Base-by-base conservation (phyloP, 2,797 vertebrate species). In the Gephyroberyx darwinii region DNA sequence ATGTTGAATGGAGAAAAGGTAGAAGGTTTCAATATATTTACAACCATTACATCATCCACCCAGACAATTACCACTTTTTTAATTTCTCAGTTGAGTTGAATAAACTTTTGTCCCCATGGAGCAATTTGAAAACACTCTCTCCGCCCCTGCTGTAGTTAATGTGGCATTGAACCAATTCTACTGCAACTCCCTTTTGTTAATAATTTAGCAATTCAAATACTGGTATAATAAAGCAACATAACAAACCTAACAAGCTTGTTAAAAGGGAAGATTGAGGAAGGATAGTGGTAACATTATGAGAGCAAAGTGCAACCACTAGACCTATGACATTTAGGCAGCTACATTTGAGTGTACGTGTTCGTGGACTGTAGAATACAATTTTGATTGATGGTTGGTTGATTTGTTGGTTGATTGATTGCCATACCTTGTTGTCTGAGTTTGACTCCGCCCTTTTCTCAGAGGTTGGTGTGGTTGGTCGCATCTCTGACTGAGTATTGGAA, bases 351-450 rank as follows among this genome's bases (percentile, higher is more conserved):
- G 33, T 35, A 6, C 26, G 26, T 35, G 33, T 35, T 35, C 33
- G 8, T 35, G 5, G 33, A 35, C 33, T 35, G 33, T 35, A 6
- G 33, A 7, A 35, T 35, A 35, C 7, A 35, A 35, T 8, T 1
- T 35, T 35, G 33, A 35, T 35, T 8, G 33, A 35, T 7, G 33
- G 33, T 35, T 35, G 8, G 33, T 35, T 35, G 33, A 19, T 51
- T 8, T 2, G 33, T 8, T 17, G 30, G 17, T n/a, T 56, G 17
- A 37, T 5, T 17, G 19, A 52, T 65, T 1, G 58, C 13, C 70
- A 33, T 83, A 93, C 89, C 86, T 84, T 86, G 13, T 65, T 88
- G 37, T 91, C 82, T 43, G 84, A 80, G 8, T 31, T 6, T 1
- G 86, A 62, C 78, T 82, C 70, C 0, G 62, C 10, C 58, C 22